Evolutionary conservation across 35 echinoderm and acorn worm genomes (phyloP).

Genomic region (Anneissia japonica): DNA sequence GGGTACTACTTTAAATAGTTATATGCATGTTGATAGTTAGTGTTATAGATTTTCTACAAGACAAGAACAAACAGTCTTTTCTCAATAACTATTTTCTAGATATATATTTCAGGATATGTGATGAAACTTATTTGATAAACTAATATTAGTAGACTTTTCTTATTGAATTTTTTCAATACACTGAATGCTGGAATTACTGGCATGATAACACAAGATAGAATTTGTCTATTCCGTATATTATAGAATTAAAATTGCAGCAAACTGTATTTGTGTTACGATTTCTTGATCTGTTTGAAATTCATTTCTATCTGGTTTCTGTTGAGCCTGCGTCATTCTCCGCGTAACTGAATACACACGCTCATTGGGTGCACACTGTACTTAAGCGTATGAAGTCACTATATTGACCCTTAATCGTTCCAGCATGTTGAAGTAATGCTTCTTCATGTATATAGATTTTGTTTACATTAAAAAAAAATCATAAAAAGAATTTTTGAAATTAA

Average conservation of each 20-base stretch:
- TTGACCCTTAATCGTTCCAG: too few relatives aligned
- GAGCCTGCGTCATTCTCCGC: too few relatives aligned
- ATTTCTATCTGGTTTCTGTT: too few relatives aligned
- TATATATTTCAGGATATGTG: not conserved
- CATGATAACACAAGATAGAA: not conserved
- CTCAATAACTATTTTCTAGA: not conserved
- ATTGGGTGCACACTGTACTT: too few relatives aligned
- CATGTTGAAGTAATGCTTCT: too few relatives aligned
- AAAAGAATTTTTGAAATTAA: too few relatives aligned
- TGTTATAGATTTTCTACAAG: not conserved
- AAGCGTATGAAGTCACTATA: too few relatives aligned
- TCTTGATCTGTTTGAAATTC: too few relatives aligned
- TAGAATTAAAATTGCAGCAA: not conserved
- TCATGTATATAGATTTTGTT: too few relatives aligned
- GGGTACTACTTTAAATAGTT: not conserved
- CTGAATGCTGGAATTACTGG: not conserved
- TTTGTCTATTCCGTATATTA: not conserved
- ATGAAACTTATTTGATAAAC: not conserved
- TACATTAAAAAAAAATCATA: too few relatives aligned
- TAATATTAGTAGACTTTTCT: not conserved
- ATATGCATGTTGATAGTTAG: not conserved
- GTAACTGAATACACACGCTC: too few relatives aligned
- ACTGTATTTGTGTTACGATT: not conserved
- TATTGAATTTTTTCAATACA: not conserved
- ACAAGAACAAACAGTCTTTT: not conserved